These are phyloP conservation scores for Drosophila meridionalis DNA, from an alignment of 2,888 invertebrate genomes.

Conservation along the genomic window DNA sequence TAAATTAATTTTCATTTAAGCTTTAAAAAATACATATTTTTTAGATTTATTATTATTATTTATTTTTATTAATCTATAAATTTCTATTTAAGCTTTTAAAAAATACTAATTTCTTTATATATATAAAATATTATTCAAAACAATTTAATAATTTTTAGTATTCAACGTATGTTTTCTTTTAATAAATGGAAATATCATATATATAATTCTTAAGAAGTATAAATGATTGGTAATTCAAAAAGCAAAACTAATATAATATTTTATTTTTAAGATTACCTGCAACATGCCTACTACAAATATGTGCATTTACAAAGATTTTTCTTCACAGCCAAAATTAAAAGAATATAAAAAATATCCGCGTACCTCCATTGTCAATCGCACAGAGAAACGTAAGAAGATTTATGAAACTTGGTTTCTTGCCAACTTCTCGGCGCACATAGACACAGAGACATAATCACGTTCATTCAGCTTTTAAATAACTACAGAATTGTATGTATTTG, in stretches of 20 bases:
- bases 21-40: too few relatives aligned
- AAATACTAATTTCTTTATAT: not conserved
- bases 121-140: not conserved
- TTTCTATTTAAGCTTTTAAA: too few relatives aligned
- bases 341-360: not conserved
- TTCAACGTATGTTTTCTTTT: too few relatives aligned
- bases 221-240: too few relatives aligned
- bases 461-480: constrained; percentile 51
- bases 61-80: too few relatives aligned
- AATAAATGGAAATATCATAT: too few relatives aligned
- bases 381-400: constrained; percentile 18
- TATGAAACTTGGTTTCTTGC: constrained; percentile 49
- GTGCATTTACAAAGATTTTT: not conserved
- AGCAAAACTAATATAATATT: not conserved
- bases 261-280: not conserved
- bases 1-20: too few relatives aligned
- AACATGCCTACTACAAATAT: not conserved
- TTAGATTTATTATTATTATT: too few relatives aligned
- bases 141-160: too few relatives aligned
- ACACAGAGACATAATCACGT: constrained; percentile 35
- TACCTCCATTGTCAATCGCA: constrained; percentile 20
- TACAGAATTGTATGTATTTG: constrained; percentile 7
- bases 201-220: too few relatives aligned
- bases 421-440: constrained; percentile 34
- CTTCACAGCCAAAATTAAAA: not conserved